Base-by-base conservation (phyloP, 2,797 vertebrate species). In the Rhynchonycteris naso region DNA sequence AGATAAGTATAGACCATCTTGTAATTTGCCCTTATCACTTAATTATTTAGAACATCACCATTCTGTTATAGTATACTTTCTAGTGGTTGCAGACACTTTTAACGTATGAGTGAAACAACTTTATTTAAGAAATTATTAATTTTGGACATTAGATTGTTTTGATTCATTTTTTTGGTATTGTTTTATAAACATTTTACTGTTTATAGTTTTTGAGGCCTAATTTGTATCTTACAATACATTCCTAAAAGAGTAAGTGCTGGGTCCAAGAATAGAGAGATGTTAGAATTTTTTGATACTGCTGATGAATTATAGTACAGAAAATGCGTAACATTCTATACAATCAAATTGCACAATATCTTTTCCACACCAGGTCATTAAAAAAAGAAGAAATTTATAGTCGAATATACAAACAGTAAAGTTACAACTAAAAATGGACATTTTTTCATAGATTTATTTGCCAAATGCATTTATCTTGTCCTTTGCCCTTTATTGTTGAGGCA, bases 171-270 rank as follows among this genome's bases (percentile, higher is more conserved):
- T 65, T 56, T 22, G 12, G 22, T 59, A 22, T 5, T 68, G 88
- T 72, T 43, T 35, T 76, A 22, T 61, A 76, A 78, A 86, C 56
- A 93, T 15, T 12, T 66, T 66, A 54, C 54, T 84, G 4, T 81
- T 71, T 52, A 75, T 80, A 52, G 47, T 54, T 90, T 74, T 78
- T 88, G 75, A 43, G 22, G 22, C 52, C n/a, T 79, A 74, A 68
- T 30, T 93, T 95, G 78, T 63, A 18, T 71, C 28, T 68, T 72
- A 85, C 50, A 91, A 68, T 65, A 52, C 13, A 82, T 89, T 85
- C 15, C 5, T 66, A 38, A 50, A 83, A 38, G 3, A 52, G 2
- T 30, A 78, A 75, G 14, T 71, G 4, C 69, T 86, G 15, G 38
- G 10, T 52, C 35, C 65, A 95, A 87, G 35, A 1, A 26, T 38